A percentile compares a stretch with the other conserved stretches of the same genome.
Conservation (phyloP, 2,113 vertebrate species). For the Apus apus region DNA sequence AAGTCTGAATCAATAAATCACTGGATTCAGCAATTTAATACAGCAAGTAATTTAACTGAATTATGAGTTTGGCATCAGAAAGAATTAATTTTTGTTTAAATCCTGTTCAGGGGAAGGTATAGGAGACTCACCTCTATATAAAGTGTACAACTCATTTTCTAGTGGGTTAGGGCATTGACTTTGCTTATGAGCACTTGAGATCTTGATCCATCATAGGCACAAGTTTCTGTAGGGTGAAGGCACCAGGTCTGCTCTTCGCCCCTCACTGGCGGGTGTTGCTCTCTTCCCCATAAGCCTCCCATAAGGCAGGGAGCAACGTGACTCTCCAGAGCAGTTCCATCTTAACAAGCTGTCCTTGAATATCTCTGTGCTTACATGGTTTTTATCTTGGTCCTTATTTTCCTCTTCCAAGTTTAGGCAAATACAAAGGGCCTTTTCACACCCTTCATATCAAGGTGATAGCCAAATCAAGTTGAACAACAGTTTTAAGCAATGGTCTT, state of each 20-base stretch:
- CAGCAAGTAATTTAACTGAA: background rate
- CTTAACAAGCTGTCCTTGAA: background rate
- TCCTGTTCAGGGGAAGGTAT: background rate
- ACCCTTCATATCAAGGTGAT: background rate
- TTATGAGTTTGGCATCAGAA: constrained; percentile 8
- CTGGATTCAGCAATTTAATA: background rate
- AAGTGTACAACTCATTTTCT: background rate
- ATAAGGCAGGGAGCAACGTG: background rate
- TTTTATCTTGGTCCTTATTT: background rate
- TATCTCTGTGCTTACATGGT: background rate
- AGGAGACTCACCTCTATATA: background rate
- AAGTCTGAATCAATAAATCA: constrained; percentile 28
- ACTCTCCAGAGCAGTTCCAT: background rate
- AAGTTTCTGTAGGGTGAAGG: background rate
- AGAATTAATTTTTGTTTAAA: background rate
- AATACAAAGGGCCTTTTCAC: background rate
- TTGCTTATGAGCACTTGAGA: background rate
- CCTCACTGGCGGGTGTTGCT: background rate
- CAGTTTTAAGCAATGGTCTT: background rate
- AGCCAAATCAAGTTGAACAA: background rate
- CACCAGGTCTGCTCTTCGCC: background rate
- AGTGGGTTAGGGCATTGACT: background rate
- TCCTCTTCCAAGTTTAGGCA: background rate
- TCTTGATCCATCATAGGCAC: background rate
- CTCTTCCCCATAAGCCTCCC: background rate